phyloP scores from a whole-genome alignment of 92 coral and sea anemone species.

The Siderastrea siderea region DNA sequence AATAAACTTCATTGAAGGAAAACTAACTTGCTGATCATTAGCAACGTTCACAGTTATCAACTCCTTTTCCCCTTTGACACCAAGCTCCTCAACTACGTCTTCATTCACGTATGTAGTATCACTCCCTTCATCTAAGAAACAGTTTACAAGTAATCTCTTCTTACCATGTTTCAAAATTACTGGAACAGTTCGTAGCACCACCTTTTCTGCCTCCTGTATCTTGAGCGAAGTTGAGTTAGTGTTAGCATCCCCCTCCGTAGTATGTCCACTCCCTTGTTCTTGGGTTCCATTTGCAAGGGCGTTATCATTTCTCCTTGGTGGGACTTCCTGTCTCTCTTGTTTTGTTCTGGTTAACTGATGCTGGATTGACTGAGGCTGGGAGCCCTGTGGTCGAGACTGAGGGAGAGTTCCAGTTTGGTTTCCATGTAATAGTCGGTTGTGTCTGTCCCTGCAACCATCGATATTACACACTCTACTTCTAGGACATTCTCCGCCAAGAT shows the following conservation, averaged over 20 bases:
- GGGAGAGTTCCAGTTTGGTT: slow-evolving; percentile 5
- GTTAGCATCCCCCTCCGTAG: slow-evolving; percentile 49
- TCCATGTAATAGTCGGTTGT: slow-evolving; percentile 48
- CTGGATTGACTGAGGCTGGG: slow-evolving; percentile 24
- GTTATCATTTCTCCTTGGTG: slow-evolving; percentile 5
- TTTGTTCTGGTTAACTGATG: slow-evolving; percentile 18
- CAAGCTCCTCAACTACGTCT: too few species aligned
- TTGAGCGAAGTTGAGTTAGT: slow-evolving; percentile 20
- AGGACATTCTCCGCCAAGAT: too few species aligned
- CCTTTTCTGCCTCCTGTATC: slow-evolving; percentile 38
- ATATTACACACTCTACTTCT: slow-evolving; percentile 28
- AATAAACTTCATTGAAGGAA: too few species aligned
- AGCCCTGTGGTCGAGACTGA: slow-evolving; percentile 3
- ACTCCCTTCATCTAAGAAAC: too few species aligned
- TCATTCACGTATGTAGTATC: too few species aligned
- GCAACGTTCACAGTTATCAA: too few species aligned
- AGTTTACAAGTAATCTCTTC: slow-evolving; percentile 43
- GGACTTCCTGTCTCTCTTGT: too few species aligned
- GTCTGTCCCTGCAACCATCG: slow-evolving; percentile 32
- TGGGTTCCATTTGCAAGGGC: slow-evolving; percentile 8
- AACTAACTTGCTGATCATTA: too few species aligned
- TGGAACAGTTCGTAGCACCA: slow-evolving; percentile 70
- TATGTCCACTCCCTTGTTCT: not conserved
- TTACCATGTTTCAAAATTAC: slow-evolving; percentile 55
- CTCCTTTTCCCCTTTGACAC: too few species aligned